Base-by-base conservation (phyloP, 2,888 invertebrate genomes). In the Saturnia japonica region DNA sequence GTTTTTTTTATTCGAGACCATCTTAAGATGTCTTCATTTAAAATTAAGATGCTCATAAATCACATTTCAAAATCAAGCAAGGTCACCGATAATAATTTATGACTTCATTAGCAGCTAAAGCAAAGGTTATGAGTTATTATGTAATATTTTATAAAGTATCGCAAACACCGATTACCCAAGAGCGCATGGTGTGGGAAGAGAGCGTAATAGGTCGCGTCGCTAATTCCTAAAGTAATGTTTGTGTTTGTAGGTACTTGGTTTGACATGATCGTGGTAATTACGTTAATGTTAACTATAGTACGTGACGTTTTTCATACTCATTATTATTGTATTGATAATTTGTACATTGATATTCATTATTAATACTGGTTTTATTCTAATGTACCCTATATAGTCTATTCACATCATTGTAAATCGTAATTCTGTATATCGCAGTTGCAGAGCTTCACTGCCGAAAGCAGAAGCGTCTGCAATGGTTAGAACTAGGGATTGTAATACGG, bases 281-380 rank as follows among this genome's bases (percentile, higher is more conserved):
- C 57, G 57, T 60, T 60, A 60, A 60, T 25, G 57, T 14, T n/a
- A 60, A 60, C 12, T 28, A 60, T 60, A 28, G 57, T 60, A 60
- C 25, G 28, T 14, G 28, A 28, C 25, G 28, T 60, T 60, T 60
- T 14, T 25, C 28, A 60, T 60, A 14, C 25, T 28, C 57, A 28
- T 60, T 60, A 60, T 60, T 60, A 60, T 28, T 14, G 25, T 28
- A 60, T 28, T 60, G 28, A 25, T 60, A 60, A 60, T 60, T 60
- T 60, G 25, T 60, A 60, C 57, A 60, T 14, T 25, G 57, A 60
- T 60, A 60, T 60, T 28, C 28, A 25, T 28, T 14, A 28, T 60
- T 60, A 54, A 60, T 28, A 60, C 28, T 11, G 28, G 28, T 60
- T 14, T 25, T 60, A 28, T 60, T 60, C 25, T 25, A 22, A n/a